Evolutionary conservation across 2,888 invertebrate genomes (phyloP), one percentile per base, ranked within the genome.

Genomic region (Thyatira batis): DNA sequence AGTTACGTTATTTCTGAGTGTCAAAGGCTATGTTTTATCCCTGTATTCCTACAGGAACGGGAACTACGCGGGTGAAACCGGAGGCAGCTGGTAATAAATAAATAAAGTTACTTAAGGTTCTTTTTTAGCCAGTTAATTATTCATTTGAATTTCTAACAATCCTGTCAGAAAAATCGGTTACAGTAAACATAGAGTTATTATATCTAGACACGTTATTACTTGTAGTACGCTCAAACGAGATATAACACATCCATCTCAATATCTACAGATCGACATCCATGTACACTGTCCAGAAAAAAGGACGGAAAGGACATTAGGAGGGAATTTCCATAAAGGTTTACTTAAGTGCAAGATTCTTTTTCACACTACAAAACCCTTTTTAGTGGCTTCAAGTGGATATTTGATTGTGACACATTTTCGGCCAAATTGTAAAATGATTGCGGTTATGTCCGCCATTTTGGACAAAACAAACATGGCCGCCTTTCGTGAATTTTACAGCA

Each of bases 251-350:
- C 33, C 13, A 30, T 11, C 11, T n/a, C 30, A 11, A 8, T 33
- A 6, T 13, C 2, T 8, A 11, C 39, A 39, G 13, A 17, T 8
- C 17, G 51, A 56, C 48, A 28, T 48, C 28, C 48, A 27, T 61
- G 63, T 51, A 53, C 62, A 61, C 59, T 45, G 48, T 56, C 58
- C 51, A 67, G 74, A 76, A 77, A 80, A 77, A 78, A 65, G 67
- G 58, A 54, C 58, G 51, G 50, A 45, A 52, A 53, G 69, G 70
- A 76, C 72, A 79, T 78, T 76, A 79, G 65, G 73, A 58, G 73
- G 55, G 65, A 73, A 83, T 84, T 83, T 80, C 76, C 82, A 82
- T 78, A 75, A 59, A 73, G 63, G 60, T 82, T 71, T 67, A 69
- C 69, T 69, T 72, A 76, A 77, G 72, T 78, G 75, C 69, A 63